Base-by-base conservation (phyloP, 2,113 vertebrate species). In the Hemichromis elongatus region DNA sequence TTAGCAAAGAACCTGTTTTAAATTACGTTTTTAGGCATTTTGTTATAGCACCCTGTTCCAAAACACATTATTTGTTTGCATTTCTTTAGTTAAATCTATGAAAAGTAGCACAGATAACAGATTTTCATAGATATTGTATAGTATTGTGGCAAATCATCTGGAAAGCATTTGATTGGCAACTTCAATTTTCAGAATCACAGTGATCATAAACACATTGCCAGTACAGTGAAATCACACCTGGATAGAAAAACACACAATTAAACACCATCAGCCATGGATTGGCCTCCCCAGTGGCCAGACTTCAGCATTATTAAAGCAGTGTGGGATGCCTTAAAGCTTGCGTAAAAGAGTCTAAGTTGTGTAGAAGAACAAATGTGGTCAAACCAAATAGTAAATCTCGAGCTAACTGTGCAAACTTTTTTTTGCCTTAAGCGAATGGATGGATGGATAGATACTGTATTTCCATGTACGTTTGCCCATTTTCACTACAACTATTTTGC, bases 21-120 rank as follows among this genome's bases (percentile, higher is more conserved):
- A 70, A 45, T 70, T 18, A 0, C 0, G 18, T 18, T 16, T 45
- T 26, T 70, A 45, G 37, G 0, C 13, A 18, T 26, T 45, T 70
- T 26, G 37, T 70, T 45, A 70, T 45, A 70, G 37, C 21, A 45
- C 13, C 5, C 0, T 0, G 21, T 45, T 73, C 3, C 21, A 47
- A 70, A 70, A 73, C 14, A 70, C 66, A 45, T 45, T 2, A 7
- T 47, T 28, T 45, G 2, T 70, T 70, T 45, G 21, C 21, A 45
- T 70, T 45, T 70, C 40, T 45, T 45, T 8, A 70, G 37, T 26
- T 70, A 40, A 28, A 45, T 45, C 16, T 5, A 47, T 28, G 14
- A 47, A 50, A 50, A 7, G 16, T 50, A 14, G 14, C 45, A 70
- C 14, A 47, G 8, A 28, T 26, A 47, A 47, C 66, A 47, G 40